phyloP scores from a whole-genome alignment of 2,797 vertebrate species.

The Cossypha heuglini region DNA sequence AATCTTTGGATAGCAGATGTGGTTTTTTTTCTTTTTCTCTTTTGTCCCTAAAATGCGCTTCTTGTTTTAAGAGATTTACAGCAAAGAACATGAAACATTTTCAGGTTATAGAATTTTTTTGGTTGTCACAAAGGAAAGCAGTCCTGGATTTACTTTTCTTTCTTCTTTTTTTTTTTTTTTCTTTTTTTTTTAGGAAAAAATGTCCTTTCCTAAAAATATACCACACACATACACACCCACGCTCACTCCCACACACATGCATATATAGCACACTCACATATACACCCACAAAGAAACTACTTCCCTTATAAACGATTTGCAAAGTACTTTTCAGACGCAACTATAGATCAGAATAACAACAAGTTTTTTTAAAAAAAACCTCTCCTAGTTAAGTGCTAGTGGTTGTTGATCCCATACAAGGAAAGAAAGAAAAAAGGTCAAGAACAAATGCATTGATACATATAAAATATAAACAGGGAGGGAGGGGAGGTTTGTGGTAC shows the following conservation, averaged over 20 bases:
- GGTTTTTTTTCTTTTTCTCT: slow-evolving; percentile 57
- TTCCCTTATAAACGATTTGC: slow-evolving; percentile 77
- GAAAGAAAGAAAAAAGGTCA: slow-evolving; percentile 58
- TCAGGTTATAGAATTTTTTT: slow-evolving; percentile 80
- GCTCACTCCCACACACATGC: slow-evolving; percentile 53
- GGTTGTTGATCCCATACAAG: slow-evolving; percentile 67
- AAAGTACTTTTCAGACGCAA: slow-evolving; percentile 77
- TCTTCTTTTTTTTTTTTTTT: slow-evolving; percentile 35
- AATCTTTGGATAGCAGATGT: slow-evolving; percentile 96
- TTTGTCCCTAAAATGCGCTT: slow-evolving; percentile 84
- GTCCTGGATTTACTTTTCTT: slow-evolving; percentile 71
- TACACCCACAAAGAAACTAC: slow-evolving; percentile 72
- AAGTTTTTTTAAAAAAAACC: slow-evolving; percentile 49
- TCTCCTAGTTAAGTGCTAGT: slow-evolving; percentile 84
- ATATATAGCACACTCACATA: slow-evolving; percentile 19
- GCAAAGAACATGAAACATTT: slow-evolving; percentile 82
- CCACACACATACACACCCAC: slow-evolving; percentile 67
- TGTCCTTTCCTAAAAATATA: slow-evolving; percentile 76
- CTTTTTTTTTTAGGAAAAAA: slow-evolving; percentile 70
- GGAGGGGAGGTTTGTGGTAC: slow-evolving; percentile 59
- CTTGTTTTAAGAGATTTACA: slow-evolving; percentile 84
- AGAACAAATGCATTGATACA: slow-evolving; percentile 74
- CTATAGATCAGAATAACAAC: slow-evolving; percentile 77
- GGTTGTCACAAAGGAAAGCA: slow-evolving; percentile 87
- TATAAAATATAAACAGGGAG: slow-evolving; percentile 77